Conservation (phyloP, 2,888 invertebrate genomes). For the Julus scandinavius region DNA sequence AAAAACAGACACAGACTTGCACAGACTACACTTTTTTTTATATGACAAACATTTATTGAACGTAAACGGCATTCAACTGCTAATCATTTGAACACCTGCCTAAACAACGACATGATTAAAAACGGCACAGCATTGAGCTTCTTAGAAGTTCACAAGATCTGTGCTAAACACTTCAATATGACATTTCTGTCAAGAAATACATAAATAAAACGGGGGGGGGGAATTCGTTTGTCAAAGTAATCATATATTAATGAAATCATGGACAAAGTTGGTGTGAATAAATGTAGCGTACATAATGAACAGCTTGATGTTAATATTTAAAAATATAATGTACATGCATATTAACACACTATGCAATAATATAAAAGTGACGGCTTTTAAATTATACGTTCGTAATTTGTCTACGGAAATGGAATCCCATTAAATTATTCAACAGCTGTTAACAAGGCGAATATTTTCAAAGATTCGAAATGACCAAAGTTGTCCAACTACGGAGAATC, state of each 20-base stretch:
- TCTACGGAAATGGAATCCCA: neutral
- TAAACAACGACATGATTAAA: constrained; percentile 25
- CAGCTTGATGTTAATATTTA: constrained; percentile 3
- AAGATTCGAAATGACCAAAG: neutral
- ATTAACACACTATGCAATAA: neutral
- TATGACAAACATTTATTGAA: constrained; percentile 42
- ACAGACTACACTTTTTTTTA: neutral
- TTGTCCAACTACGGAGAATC: too few relatives aligned
- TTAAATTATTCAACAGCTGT: neutral
- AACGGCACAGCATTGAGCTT: constrained; percentile 12
- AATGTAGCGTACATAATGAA: constrained; percentile 6
- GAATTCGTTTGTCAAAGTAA: neutral
- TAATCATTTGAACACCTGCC: neutral
- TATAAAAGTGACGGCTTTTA: neutral
- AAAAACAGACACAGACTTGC: neutral
- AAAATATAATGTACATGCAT: constrained; percentile 22
- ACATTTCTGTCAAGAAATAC: constrained; percentile 34
- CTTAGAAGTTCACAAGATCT: constrained; percentile 26
- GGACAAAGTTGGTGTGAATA: constrained; percentile 6
- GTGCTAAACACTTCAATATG: constrained; percentile 34
- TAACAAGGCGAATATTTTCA: neutral
- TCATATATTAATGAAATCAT: constrained; percentile 30
- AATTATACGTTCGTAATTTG: neutral
- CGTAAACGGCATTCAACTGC: constrained; percentile 18
- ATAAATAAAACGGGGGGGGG: constrained; percentile 15